Conservation (phyloP, 2,797 vertebrate species). For the Hemitrygon akajei region DNA sequence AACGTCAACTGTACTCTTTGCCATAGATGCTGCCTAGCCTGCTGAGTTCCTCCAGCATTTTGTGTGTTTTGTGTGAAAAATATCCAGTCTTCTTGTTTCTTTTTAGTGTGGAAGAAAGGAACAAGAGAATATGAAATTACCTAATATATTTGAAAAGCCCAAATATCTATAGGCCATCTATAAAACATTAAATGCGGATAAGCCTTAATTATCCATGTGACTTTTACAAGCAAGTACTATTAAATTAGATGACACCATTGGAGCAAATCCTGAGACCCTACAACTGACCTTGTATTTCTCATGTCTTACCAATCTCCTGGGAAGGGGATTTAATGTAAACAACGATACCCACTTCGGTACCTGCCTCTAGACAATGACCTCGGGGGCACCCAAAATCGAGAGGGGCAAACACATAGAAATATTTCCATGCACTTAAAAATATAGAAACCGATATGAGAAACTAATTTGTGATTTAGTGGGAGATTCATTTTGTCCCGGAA, state of each 20-base stretch:
- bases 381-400: background rate
- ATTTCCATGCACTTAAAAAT: background rate
- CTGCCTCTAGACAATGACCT: background rate
- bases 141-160: no score
- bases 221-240: background rate
- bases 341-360: background rate
- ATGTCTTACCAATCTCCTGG: background rate
- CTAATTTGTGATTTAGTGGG: background rate
- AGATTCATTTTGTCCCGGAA: background rate
- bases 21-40: no score
- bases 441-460: background rate
- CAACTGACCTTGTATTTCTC: background rate
- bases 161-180: no score
- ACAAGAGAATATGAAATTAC: background rate
- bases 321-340: background rate
- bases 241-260: background rate
- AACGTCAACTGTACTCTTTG: no score
- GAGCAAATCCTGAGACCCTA: background rate
- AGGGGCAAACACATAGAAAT: background rate
- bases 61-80: background rate
- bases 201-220: background rate
- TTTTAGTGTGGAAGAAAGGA: background rate
- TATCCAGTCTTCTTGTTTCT: no score
- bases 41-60: no score
- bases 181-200: background rate